Conservation (phyloP, 23 tunicate species). For the Pegea sp. region DNA sequence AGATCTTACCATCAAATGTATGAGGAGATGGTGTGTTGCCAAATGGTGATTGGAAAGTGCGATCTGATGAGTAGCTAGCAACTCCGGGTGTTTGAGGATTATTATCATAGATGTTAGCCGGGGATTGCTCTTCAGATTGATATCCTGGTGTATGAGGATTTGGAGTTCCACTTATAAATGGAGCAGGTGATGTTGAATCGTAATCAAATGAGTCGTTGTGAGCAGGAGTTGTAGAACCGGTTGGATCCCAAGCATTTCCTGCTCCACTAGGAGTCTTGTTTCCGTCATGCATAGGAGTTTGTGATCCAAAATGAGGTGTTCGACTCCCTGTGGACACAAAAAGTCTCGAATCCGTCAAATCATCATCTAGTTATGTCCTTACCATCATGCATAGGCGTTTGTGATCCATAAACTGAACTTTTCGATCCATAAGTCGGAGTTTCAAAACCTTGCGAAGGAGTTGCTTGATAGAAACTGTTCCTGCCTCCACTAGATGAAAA, state of each 20-base stretch:
- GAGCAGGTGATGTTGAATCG: slow-evolving; percentile 69
- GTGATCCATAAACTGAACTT: slow-evolving; percentile 95
- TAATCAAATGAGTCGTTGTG: slow-evolving; percentile 60
- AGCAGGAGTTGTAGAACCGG: slow-evolving; percentile 72
- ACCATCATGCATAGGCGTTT: slow-evolving; percentile 96
- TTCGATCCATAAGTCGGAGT: slow-evolving; percentile 93
- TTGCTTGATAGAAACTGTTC: slow-evolving; percentile 11
- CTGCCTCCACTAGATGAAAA: too few relatives aligned
- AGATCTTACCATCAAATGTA: slow-evolving; percentile 42
- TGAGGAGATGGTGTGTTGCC: slow-evolving; percentile 82
- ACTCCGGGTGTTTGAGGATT: slow-evolving; percentile 84
- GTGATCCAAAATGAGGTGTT: slow-evolving; percentile 92
- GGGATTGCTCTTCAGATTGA: slow-evolving; percentile 38
- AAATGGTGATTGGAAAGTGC: slow-evolving; percentile 52
- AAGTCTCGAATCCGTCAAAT: too few relatives aligned
- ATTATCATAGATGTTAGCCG: slow-evolving; percentile 41
- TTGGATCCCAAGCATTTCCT: slow-evolving; percentile 94
- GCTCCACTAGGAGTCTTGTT: slow-evolving; percentile 85
- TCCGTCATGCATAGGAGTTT: slow-evolving; percentile 94
- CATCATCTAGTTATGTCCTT: too few relatives aligned
- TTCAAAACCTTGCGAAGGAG: slow-evolving; percentile 80
- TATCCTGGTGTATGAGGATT: slow-evolving; percentile 87
- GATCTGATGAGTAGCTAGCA: slow-evolving; percentile 63
- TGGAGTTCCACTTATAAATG: slow-evolving; percentile 61
- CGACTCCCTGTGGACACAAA: slow-evolving; percentile 39